Evolutionary conservation across 2,113 vertebrate species (phyloP).

Genomic region (Oreochromis spilurus): DNA sequence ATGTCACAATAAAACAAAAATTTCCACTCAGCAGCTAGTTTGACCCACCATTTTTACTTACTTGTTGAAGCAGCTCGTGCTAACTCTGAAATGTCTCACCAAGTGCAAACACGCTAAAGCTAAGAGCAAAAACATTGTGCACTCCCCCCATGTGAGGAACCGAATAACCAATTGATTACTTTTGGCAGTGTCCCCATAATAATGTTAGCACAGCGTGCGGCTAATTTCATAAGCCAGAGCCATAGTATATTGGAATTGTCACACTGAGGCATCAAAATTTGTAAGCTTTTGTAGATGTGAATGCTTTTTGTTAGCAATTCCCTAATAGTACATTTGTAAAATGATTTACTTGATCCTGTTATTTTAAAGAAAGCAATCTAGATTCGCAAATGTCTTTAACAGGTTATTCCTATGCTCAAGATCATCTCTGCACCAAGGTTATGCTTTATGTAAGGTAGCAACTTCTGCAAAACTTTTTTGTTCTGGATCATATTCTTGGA

Average conservation of each 20-base stretch:
- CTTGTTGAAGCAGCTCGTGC: neutral
- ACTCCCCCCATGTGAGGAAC: neutral
- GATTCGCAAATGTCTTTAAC: neutral
- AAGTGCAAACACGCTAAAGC: neutral
- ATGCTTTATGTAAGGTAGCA: neutral
- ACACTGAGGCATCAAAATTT: neutral
- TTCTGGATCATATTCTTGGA: neutral
- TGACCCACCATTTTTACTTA: neutral
- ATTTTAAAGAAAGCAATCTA: neutral
- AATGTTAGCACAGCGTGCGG: neutral
- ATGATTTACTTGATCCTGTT: neutral
- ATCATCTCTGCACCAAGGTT: neutral
- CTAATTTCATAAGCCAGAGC: neutral
- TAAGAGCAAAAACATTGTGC: neutral
- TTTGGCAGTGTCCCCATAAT: neutral
- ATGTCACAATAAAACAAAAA: neutral
- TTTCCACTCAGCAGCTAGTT: neutral
- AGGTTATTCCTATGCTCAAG: neutral
- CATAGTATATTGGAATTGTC: neutral
- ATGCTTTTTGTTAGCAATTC: neutral
- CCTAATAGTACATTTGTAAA: neutral
- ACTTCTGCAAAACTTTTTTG: neutral
- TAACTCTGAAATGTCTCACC: neutral
- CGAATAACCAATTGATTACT: neutral
- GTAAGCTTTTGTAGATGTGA: neutral